Conservation (phyloP, 2,888 invertebrate genomes). For the Timandra comae region DNA sequence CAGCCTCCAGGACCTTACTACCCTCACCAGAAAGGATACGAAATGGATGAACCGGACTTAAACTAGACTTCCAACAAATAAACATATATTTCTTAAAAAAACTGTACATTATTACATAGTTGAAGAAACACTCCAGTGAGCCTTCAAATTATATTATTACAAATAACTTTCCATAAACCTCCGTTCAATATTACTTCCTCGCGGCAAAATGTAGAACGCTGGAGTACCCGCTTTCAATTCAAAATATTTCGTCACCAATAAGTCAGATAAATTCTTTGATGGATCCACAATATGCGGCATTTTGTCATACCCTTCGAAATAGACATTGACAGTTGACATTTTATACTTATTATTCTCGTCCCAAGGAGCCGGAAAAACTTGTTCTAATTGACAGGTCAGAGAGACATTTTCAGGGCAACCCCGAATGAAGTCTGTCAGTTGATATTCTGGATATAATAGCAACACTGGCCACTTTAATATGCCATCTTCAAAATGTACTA, state of each 20-base stretch:
- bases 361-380: constrained; percentile 85
- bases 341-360: constrained; percentile 82
- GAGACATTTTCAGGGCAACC: constrained; percentile 84
- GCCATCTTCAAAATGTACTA: constrained; percentile 79
- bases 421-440: constrained; percentile 91
- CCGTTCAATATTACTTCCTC: constrained; percentile 75
- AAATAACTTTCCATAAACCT: constrained; percentile 74
- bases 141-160: too few species aligned
- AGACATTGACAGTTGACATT: constrained; percentile 78
- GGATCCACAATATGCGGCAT: constrained; percentile 77
- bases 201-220: constrained; percentile 78
- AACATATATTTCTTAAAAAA: too few species aligned
- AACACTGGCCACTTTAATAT: constrained; percentile 90
- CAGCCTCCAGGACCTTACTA: constrained; percentile 39
- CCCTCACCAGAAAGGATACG: constrained; percentile 50
- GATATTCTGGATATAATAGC: constrained; percentile 92
- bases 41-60: constrained; percentile 37
- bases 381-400: constrained; percentile 64
- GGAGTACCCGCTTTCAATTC: constrained; percentile 81
- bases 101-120: too few species aligned
- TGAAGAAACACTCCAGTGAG: too few species aligned
- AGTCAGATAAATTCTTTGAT: constrained; percentile 73
- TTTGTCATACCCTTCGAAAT: constrained; percentile 82
- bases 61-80: too few species aligned
- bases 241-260: constrained; percentile 78